Evolutionary conservation across 2,888 invertebrate species (phyloP).

Genomic region (Anoplius nigerrimus): DNA sequence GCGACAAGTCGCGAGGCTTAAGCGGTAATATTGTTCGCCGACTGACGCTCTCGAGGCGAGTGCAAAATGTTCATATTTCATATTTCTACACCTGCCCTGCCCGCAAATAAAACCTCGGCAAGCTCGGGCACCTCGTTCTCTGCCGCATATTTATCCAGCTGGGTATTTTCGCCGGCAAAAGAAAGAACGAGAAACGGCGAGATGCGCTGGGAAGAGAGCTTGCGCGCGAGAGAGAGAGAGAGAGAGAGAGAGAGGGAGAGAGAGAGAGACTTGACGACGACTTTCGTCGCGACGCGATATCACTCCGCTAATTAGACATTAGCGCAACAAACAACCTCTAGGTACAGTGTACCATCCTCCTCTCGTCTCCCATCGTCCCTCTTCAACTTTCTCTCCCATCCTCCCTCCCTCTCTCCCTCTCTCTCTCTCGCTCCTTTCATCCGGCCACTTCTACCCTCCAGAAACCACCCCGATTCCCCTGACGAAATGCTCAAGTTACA

Average conservation of each 20-base stretch:
- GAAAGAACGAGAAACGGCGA: neutral
- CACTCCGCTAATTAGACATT: conserved; percentile 73
- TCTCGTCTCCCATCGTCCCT: conserved; percentile 18
- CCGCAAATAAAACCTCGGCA: no score
- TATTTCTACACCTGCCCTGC: no score
- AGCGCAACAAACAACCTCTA: conserved; percentile 72
- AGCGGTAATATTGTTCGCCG: no score
- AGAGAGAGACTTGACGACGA: conserved; percentile 44
- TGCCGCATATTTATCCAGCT: no score
- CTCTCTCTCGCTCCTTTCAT: conserved; percentile 29
- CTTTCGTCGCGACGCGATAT: conserved; percentile 67
- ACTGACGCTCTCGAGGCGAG: no score
- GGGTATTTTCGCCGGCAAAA: neutral
- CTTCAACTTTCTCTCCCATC: conserved; percentile 33
- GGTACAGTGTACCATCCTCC: conserved; percentile 54
- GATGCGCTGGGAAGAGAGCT: neutral
- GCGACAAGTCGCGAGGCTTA: no score
- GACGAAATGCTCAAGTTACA: conserved; percentile 71
- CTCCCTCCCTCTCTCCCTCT: conserved; percentile 21
- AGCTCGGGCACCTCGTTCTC: no score
- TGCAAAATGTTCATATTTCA: no score
- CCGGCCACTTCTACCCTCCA: conserved; percentile 34
- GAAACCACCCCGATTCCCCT: conserved; percentile 49
- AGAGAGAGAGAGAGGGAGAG: conserved; percentile 1
- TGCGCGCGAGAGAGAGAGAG: conserved; percentile 26